Evolutionary conservation across 2,797 vertebrate genomes (phyloP).

Genomic region (Agapornis canus): DNA sequence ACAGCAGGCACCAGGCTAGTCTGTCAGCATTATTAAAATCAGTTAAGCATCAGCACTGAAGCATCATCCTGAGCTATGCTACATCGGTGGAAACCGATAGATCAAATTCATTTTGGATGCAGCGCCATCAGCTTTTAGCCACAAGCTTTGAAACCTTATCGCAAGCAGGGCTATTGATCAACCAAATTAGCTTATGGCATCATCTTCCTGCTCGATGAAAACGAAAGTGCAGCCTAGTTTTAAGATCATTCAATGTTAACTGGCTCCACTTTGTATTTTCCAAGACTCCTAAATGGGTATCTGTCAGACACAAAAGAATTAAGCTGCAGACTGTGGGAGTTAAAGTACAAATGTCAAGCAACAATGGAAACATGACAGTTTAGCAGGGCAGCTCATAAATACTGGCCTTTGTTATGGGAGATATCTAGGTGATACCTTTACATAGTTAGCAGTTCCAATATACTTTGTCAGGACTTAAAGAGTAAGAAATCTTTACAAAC

Average conservation of each 20-base stretch:
- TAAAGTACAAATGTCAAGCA: neutral
- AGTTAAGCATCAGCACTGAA: constrained; percentile 55
- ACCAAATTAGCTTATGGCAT: constrained; percentile 56
- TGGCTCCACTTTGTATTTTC: constrained; percentile 51
- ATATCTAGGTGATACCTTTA: neutral
- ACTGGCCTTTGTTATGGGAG: neutral
- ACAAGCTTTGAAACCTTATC: constrained; percentile 64
- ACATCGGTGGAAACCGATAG: constrained; percentile 62
- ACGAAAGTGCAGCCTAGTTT: constrained; percentile 49
- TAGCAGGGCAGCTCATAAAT: constrained; percentile 9
- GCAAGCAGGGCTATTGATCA: constrained; percentile 62
- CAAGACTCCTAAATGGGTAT: constrained; percentile 10
- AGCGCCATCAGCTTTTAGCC: constrained; percentile 57
- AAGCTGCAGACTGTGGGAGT: neutral
- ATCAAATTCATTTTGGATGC: constrained; percentile 65
- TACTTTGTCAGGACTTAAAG: neutral
- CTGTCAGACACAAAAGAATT: constrained; percentile 35
- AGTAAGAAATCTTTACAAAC: neutral
- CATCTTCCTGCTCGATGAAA: constrained; percentile 34
- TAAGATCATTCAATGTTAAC: constrained; percentile 60
- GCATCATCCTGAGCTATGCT: constrained; percentile 12
- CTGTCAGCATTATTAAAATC: constrained; percentile 47
- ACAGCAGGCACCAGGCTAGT: constrained; percentile 40
- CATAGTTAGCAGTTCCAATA: neutral
- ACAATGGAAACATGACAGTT: constrained; percentile 21